These are phyloP conservation scores for Sebastes hubbsi DNA, from an alignment of 2,797 vertebrate species.

Conservation along the genomic window DNA sequence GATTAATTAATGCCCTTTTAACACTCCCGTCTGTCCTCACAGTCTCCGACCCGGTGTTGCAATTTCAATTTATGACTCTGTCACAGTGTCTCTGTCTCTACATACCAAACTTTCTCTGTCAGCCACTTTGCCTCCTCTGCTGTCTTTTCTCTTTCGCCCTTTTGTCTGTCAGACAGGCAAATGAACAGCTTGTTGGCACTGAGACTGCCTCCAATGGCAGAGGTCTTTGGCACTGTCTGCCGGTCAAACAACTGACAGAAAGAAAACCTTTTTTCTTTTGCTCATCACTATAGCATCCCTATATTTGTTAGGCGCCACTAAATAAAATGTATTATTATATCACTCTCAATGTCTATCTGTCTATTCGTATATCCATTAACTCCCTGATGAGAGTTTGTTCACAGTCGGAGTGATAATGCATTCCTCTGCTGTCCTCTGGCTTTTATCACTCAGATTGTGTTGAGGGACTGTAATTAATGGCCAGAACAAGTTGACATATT, in stretches of 20 bases:
- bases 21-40: neutral
- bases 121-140: neutral
- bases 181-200: conserved; percentile 35
- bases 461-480: conserved; percentile 12
- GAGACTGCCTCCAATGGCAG: neutral
- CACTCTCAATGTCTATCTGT: neutral
- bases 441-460: conserved; percentile 13
- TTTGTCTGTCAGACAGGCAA: conserved; percentile 2
- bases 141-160: neutral
- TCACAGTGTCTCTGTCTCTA: neutral
- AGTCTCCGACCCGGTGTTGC: neutral
- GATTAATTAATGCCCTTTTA: neutral
- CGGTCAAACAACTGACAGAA: neutral
- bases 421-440: conserved; percentile 23
- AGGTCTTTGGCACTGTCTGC: conserved; percentile 1
- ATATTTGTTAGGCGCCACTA: neutral
- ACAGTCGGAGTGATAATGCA: conserved; percentile 4
- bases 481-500: conserved; percentile 33
- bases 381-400: neutral
- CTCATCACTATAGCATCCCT: neutral
- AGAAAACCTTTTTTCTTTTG: neutral
- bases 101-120: neutral
- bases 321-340: neutral
- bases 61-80: neutral
- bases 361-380: conserved; percentile 1